These are phyloP conservation scores for Pygocentrus nattereri DNA, from an alignment of 2,797 vertebrate species.

Conservation along the genomic window DNA sequence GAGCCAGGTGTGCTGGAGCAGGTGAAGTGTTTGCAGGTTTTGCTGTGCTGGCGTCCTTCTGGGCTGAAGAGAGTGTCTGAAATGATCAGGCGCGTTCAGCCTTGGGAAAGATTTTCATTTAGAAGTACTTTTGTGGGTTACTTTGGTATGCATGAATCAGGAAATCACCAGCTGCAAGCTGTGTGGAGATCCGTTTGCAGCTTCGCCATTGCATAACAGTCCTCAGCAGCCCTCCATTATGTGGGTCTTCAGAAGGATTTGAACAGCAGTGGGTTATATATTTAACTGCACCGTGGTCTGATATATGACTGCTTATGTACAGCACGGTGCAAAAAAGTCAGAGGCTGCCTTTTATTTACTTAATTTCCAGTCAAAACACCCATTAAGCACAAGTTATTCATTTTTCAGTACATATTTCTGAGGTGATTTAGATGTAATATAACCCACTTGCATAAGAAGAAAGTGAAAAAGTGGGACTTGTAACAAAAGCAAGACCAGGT, in stretches of 20 bases:
- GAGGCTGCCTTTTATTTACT: too few species aligned
- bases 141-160: conserved; percentile 24
- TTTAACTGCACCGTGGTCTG: neutral
- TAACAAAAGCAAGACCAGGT: too few species aligned
- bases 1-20: conserved; percentile 15
- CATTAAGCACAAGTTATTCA: too few species aligned
- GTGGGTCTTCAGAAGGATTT: conserved; percentile 3
- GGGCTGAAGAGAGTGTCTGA: neutral
- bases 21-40: neutral
- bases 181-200: conserved; percentile 1
- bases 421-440: too few species aligned
- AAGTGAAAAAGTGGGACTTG: too few species aligned
- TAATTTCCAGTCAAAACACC: too few species aligned
- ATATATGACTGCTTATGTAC: neutral
- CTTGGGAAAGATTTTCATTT: neutral
- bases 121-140: neutral
- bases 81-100: neutral
- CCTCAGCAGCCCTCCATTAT: conserved; percentile 8
- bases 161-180: neutral
- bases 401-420: too few species aligned
- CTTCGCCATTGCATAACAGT: neutral
- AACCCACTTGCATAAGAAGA: too few species aligned
- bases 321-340: too few species aligned
- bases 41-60: neutral
- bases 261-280: neutral